A percentile compares a stretch with the other conserved stretches of the same genome.
Evolutionary conservation across 1,140 invertebrate genomes (phyloP).

Genomic region (Asobara japonica): DNA sequence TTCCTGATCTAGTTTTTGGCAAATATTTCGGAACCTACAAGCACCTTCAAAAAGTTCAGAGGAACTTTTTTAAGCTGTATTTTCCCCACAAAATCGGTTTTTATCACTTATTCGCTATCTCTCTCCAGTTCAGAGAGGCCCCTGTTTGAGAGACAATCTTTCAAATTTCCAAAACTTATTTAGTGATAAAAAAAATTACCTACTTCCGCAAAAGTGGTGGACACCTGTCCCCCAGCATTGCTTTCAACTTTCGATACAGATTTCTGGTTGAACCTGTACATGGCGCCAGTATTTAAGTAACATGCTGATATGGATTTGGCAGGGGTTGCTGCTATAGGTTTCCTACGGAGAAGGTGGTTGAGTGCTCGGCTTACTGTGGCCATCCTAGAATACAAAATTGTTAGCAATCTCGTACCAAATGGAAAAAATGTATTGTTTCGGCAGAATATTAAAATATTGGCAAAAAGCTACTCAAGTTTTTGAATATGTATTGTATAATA

Average conservation of each 20-base stretch:
- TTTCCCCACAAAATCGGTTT: too few relatives aligned
- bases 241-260: slow-evolving; percentile 41
- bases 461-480: too few relatives aligned
- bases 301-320: slow-evolving; percentile 25
- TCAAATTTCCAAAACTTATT: too few relatives aligned
- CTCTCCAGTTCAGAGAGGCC: not conserved
- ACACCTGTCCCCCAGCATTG: slow-evolving; percentile 44
- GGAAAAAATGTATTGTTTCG: too few relatives aligned
- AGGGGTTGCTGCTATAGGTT: slow-evolving; percentile 30
- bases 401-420: too few relatives aligned
- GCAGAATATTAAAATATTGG: too few relatives aligned
- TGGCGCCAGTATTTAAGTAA: slow-evolving; percentile 24
- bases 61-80: too few relatives aligned
- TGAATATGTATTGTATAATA: too few relatives aligned
- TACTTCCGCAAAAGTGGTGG: slow-evolving; percentile 52
- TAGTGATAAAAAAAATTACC: slow-evolving; percentile 48
- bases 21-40: too few relatives aligned
- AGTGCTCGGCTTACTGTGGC: slow-evolving; percentile 46
- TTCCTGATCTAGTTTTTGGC: too few relatives aligned
- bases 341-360: slow-evolving; percentile 42
- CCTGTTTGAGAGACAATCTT: not conserved
- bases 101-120: too few relatives aligned
- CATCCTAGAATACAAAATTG: slow-evolving; percentile 45
- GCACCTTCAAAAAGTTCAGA: too few relatives aligned
- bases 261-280: slow-evolving; percentile 48